Evolutionary conservation across 1,140 invertebrate genomes (phyloP).

Genomic region (Drosophila pachea): DNA sequence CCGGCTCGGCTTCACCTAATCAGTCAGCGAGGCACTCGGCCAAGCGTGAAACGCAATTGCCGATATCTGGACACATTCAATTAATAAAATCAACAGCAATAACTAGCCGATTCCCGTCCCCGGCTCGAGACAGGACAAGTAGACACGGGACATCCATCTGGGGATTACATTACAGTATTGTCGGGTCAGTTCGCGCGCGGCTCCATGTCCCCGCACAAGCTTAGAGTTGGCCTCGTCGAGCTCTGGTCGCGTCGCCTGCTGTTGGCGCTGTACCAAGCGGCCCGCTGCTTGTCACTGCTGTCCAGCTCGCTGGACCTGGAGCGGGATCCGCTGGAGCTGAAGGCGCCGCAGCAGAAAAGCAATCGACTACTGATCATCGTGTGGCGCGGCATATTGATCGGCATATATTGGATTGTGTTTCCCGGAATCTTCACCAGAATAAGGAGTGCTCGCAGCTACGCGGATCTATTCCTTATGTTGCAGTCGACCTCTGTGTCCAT

Average conservation of each 20-base stretch:
- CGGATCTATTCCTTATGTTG: conserved; percentile 39
- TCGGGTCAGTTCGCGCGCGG: conserved; percentile 38
- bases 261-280: conserved; percentile 39
- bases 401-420: conserved; percentile 37
- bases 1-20: conserved; percentile 46
- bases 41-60: conserved; percentile 74
- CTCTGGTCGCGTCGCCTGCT: conserved; percentile 45
- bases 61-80: conserved; percentile 73
- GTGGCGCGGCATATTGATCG: conserved; percentile 52
- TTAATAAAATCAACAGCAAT: conserved; percentile 72
- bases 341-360: conserved; percentile 24
- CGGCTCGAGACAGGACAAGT: conserved; percentile 35
- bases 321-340: conserved; percentile 30
- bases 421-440: conserved; percentile 16
- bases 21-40: conserved; percentile 72
- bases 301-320: conserved; percentile 36
- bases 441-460: conserved; percentile 37
- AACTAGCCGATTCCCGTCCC: background rate
- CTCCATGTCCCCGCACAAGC: conserved; percentile 36
- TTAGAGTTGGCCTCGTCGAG: conserved; percentile 21
- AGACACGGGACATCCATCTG: conserved; percentile 1
- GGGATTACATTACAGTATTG: background rate
- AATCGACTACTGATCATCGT: conserved; percentile 39
- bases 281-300: conserved; percentile 45
- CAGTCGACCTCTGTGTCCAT: conserved; percentile 42